Evolutionary conservation across 1,140 invertebrate species (phyloP).

Genomic region (Lordiphosa mommai): DNA sequence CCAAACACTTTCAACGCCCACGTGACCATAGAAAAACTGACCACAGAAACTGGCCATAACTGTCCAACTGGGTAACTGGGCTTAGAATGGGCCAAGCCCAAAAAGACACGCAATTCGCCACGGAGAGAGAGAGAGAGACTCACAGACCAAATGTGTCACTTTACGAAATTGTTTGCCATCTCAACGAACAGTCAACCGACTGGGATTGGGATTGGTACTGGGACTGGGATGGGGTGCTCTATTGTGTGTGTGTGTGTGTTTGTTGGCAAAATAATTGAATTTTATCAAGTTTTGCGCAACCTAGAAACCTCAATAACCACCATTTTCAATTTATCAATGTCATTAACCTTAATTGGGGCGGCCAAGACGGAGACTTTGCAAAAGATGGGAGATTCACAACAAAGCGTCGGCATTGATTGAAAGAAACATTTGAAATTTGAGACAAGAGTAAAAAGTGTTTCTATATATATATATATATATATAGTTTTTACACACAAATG

Average conservation of each 20-base stretch:
- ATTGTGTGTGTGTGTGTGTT: background rate
- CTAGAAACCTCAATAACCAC: constrained; percentile 63
- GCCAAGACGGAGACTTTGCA: background rate
- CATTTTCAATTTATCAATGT: constrained; percentile 65
- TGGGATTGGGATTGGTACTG: background rate
- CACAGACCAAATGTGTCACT: constrained; percentile 3
- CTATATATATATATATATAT: constrained; percentile 23
- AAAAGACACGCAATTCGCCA: constrained; percentile 14
- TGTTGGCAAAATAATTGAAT: constrained; percentile 61
- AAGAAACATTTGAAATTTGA: constrained; percentile 31
- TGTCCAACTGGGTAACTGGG: constrained; percentile 19
- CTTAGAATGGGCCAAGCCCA: constrained; percentile 27
- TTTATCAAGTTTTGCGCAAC: constrained; percentile 46
- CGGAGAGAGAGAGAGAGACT: constrained; percentile 2
- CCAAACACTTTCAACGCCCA: constrained; percentile 15
- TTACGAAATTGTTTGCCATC: constrained; percentile 7
- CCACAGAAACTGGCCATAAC: constrained; percentile 20
- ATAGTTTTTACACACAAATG: constrained; percentile 32
- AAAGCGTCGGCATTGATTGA: constrained; percentile 31
- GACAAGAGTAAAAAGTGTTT: constrained; percentile 17
- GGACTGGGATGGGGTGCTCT: background rate
- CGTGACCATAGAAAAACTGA: constrained; percentile 26
- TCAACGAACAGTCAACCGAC: background rate
- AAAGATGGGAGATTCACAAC: constrained; percentile 3
- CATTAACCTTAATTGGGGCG: constrained; percentile 65